phyloP scores from a whole-genome alignment of 2,888 invertebrate genomes.

The Choreutis nemorana region DNA sequence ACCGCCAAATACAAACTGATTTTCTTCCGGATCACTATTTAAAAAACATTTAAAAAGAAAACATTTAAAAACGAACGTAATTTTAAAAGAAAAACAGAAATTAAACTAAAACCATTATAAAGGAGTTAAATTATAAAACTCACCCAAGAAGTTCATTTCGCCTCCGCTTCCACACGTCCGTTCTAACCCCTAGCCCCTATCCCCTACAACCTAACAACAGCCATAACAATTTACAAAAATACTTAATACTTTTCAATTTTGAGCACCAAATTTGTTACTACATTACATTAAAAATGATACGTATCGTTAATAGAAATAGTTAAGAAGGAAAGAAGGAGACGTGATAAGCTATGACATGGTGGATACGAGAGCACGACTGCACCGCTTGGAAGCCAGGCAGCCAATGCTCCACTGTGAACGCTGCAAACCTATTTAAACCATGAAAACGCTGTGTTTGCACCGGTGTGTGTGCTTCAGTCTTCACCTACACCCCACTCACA shows the following conservation, averaged over 20 bases:
- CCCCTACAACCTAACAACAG: constrained; percentile 30
- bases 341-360: constrained; percentile 42
- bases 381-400: constrained; percentile 34
- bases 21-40: no score
- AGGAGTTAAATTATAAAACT: constrained; percentile 20
- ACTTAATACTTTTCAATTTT: constrained; percentile 22
- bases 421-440: constrained; percentile 33
- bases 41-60: not conserved
- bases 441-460: constrained; percentile 11
- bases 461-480: no score
- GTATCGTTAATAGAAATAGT: constrained; percentile 36
- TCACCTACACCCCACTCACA: constrained; percentile 12
- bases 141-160: constrained; percentile 59
- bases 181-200: constrained; percentile 17
- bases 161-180: constrained; percentile 25
- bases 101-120: not conserved
- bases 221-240: constrained; percentile 54
- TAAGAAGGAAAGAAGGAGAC: constrained; percentile 25
- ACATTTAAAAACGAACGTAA: not conserved
- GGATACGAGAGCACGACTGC: constrained; percentile 24
- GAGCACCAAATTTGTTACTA: constrained; percentile 53
- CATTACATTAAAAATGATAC: constrained; percentile 56
- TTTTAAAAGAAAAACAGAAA: not conserved
- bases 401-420: constrained; percentile 30
- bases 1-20: no score